Evolutionary conservation across 1,140 invertebrate species (phyloP).

Genomic region (Calosoma granatense): DNA sequence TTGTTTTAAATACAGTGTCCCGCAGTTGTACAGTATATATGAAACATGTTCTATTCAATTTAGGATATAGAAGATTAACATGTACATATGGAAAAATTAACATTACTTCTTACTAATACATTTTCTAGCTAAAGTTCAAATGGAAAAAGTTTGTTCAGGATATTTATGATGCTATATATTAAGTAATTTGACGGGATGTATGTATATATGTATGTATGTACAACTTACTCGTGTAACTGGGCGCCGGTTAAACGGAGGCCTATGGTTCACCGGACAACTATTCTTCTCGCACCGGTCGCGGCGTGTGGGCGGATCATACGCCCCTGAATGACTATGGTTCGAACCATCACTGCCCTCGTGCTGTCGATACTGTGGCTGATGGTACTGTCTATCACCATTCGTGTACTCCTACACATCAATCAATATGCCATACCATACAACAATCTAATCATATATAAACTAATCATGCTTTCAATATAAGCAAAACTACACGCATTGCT

Average conservation of each 20-base stretch:
- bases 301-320: neutral
- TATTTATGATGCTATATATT: neutral
- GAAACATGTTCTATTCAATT: neutral
- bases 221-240: constrained; percentile 31
- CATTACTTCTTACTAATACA: neutral
- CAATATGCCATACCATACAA: neutral
- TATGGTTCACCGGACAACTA: constrained; percentile 24
- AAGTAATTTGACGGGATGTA: neutral
- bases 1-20: neutral
- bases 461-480: too few relatives aligned
- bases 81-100: neutral
- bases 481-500: too few relatives aligned
- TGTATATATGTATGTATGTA: neutral
- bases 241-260: constrained; percentile 29
- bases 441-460: neutral
- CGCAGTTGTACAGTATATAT: neutral
- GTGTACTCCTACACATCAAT: constrained; percentile 28
- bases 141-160: neutral
- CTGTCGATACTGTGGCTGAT: constrained; percentile 18
- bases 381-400: constrained; percentile 28
- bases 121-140: neutral
- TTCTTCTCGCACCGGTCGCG: constrained; percentile 23
- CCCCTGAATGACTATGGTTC: constrained; percentile 14
- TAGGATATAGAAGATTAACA: neutral
- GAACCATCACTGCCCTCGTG: constrained; percentile 23